These are phyloP conservation scores for Poeciliopsis turneri DNA, from an alignment of 2,797 vertebrate genomes.

Conservation along the genomic window DNA sequence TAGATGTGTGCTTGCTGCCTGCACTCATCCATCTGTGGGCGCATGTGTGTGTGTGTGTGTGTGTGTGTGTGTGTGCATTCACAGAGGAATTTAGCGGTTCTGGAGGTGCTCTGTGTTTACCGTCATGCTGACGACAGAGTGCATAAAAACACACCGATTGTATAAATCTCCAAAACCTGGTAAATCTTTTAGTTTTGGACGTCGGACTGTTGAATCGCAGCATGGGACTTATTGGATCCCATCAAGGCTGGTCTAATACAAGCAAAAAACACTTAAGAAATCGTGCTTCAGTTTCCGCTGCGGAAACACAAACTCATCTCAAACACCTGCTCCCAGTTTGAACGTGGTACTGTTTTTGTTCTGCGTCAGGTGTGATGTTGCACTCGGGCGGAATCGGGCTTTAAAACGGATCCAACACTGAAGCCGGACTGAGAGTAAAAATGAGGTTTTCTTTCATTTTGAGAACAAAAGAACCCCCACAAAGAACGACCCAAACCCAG, in stretches of 20 bases:
- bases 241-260: neutral
- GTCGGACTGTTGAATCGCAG: neutral
- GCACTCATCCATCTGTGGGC: slow-evolving; percentile 21
- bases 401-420: neutral
- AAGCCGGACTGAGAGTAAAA: neutral
- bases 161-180: neutral
- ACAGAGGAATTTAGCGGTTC: slow-evolving; percentile 20
- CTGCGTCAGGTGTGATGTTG: neutral
- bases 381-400: neutral
- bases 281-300: neutral
- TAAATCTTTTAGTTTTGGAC: neutral
- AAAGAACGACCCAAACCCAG: neutral
- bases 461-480: neutral
- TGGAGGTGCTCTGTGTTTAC: slow-evolving; percentile 41
- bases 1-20: slow-evolving; percentile 55
- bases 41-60: slow-evolving; percentile 7
- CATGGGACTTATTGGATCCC: neutral
- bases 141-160: neutral
- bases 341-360: neutral
- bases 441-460: neutral
- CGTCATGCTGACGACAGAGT: neutral
- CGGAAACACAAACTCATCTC: neutral
- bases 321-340: neutral
- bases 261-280: neutral
- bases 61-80: slow-evolving; percentile 10